Base-by-base conservation (phyloP, 2,797 vertebrate genomes). In the Rhincodon typus region DNA sequence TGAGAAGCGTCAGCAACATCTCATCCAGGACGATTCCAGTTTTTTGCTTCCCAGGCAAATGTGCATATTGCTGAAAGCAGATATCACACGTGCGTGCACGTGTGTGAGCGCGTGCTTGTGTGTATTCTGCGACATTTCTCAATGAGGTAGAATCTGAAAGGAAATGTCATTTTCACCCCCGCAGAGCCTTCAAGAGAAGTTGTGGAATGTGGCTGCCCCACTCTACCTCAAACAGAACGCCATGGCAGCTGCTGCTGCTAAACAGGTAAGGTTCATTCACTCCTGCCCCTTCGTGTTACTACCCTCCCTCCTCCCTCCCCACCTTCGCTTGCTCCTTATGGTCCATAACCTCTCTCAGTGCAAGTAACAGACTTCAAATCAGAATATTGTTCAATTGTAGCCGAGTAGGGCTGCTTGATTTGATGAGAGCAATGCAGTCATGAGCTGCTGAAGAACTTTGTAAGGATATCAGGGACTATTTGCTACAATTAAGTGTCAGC, bases 171-270 rank as follows among this genome's bases (percentile, higher is more conserved):
- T 42, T 95, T 95, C 72, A 96, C 96, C 15, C 57, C 57, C 84
- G 25, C 96, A 99, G 99, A 99, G 99, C 91, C 97, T 99, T 96
- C 98, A 99, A 97, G 99, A 99, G 97, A 99, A 99, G 97, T 96
- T 99, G 96, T 99, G 99, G 99, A 99, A 98, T 21, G 98, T 99
- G 96, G 98, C 99, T 0, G 98, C 99, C 46, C 99, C 99, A 5
- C 98, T 99, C 1, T 99, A 99, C 97, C 97, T 99, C 96, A 99
- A 99, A 96, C 99, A 99, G 97, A 99, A 99, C 0, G 98, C 98
- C 0, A 98, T 98, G 38, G 98, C 98, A 3, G 98, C 98, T 1
- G 97, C 98, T 38, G 99, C 99, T 4, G 98, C 98, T 17, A 98
- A 98, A 70, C 98, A 99, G 98, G 99, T 99, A 96, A 96, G 96